Conservation (phyloP, 2,888 invertebrate genomes). For the Odontomyia ornata region DNA sequence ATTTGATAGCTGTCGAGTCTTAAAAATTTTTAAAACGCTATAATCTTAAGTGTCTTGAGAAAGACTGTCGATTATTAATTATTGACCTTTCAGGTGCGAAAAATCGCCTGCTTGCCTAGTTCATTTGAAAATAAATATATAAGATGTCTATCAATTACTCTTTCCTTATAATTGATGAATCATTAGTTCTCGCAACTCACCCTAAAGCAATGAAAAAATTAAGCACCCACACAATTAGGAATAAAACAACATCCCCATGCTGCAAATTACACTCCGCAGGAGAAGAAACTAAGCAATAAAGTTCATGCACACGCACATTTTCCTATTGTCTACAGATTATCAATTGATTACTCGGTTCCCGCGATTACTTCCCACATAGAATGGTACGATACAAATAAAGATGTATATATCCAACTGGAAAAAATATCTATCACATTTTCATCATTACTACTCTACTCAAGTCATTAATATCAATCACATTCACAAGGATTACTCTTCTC, state of each 20-base stretch:
- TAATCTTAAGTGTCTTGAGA: no score
- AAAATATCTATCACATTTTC: conserved; percentile 36
- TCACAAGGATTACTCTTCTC: conserved; percentile 45
- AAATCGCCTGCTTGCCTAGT: no score
- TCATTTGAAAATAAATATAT: no score
- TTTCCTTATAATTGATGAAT: background rate
- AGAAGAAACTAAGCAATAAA: background rate
- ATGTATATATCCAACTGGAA: background rate
- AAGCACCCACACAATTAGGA: background rate
- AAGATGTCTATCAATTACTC: no score
- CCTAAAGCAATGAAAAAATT: no score
- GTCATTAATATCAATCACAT: conserved; percentile 51
- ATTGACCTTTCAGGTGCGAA: no score
- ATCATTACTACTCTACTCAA: conserved; percentile 35
- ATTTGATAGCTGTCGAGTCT: no score
- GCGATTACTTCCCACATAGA: no score
- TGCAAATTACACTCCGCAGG: background rate
- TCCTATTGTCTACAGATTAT: background rate
- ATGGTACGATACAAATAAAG: background rate
- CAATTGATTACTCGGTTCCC: background rate
- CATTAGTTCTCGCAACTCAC: background rate
- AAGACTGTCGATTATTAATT: no score
- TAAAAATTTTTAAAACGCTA: no score
- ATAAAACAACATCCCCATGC: background rate
- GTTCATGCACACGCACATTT: conserved; percentile 2